phyloP scores from a whole-genome alignment of 2,113 vertebrate species.

The Lampris incognitus region DNA sequence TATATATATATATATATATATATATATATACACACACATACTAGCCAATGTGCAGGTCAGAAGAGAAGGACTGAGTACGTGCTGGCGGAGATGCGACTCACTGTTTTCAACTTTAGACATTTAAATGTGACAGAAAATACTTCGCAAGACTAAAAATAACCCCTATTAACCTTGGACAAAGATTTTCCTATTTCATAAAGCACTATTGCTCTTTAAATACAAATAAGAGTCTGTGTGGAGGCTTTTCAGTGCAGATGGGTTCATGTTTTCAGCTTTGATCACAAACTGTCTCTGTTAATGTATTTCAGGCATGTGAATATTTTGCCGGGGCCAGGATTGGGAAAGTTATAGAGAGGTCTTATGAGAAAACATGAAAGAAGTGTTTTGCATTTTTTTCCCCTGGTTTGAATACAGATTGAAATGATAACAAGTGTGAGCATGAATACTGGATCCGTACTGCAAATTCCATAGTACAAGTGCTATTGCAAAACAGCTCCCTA shows the following conservation, averaged over 20 bases:
- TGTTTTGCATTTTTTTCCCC: background rate
- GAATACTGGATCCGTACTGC: slow-evolving; percentile 9
- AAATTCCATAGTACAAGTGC: slow-evolving; percentile 36
- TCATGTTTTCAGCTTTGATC: background rate
- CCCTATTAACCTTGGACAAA: no score
- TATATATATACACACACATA: no score
- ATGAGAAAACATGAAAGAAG: background rate
- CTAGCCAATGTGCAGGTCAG: no score
- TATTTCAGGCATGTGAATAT: no score
- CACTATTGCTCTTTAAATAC: background rate
- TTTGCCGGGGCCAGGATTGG: background rate
- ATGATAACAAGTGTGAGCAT: slow-evolving; percentile 11
- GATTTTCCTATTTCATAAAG: no score
- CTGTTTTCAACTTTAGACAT: no score
- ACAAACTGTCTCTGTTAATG: no score
- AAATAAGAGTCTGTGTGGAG: background rate
- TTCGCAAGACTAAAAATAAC: no score
- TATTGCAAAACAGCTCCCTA: background rate
- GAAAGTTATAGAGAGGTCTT: background rate
- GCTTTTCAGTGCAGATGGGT: background rate
- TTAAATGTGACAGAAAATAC: no score
- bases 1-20: no score
- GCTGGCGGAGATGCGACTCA: no score
- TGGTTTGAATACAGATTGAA: background rate
- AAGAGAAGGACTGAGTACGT: no score